Evolutionary conservation across 2,888 invertebrate genomes (phyloP), one percentile per base, ranked within the genome.

Genomic region (Leptarthrus brevirostris): DNA sequence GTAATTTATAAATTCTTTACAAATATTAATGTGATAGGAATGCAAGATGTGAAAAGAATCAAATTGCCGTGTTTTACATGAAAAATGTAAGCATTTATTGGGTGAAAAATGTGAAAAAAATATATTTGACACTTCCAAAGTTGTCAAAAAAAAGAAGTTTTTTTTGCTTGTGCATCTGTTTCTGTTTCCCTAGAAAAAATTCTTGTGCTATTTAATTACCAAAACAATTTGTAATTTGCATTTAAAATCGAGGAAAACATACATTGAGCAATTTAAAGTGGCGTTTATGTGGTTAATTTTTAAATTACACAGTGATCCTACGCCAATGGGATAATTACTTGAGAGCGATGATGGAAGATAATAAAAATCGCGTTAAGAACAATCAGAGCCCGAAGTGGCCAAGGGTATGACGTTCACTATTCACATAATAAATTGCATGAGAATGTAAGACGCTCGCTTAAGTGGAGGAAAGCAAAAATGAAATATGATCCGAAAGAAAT

Each of bases 331-430:
- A 36, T 69, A 69, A 69, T 69, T 69, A 47, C 64, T 66, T 18
- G 36, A 26, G 54, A n/a, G n/a, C n/a, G n/a, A 54, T 54, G 54
- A 61, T 61, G 58, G 34, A 69, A 30, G 69, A 69, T 52, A 69
- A 69, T 69, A 69, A 69, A 52, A 69, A 30, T 34, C 69, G 52
- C 69, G 69, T 69, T 69, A 69, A 52, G 69, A 69, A 52, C 69
- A 69, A 69, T 52, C 69, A 69, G 52, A 69, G 52, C 52, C 69
- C 69, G 69, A 69, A 69, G 34, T 69, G 30, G 69, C 69, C 52
- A 69, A 52, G 52, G 52, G 52, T 69, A 52, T 34, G 69, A 69
- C 69, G 69, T 34, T 69, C 69, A 52, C 52, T 16, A 18, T 69
- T 52, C 69, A 30, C 52, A 52, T 4, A 52, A 52, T 5, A 69